Evolutionary conservation across 2,888 invertebrate species (phyloP).

Genomic region (Zhuqinia jingwanae): DNA sequence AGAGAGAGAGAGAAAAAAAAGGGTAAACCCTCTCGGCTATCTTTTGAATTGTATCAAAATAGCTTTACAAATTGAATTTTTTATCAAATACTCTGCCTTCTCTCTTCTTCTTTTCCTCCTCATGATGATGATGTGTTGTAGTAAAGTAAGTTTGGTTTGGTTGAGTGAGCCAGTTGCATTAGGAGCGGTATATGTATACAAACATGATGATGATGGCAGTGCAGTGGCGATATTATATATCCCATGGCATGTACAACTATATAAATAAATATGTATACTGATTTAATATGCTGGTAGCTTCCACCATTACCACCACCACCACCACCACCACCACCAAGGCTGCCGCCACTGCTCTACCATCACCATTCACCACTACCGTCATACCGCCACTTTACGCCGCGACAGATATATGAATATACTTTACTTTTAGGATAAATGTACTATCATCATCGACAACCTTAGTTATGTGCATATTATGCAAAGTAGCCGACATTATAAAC

Average conservation of each 20-base stretch:
- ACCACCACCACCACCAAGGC: background rate
- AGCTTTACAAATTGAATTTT: slow-evolving; percentile 74
- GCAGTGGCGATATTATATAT: no score
- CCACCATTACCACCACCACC: slow-evolving; percentile 7
- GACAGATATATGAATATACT: background rate
- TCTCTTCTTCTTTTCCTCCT: no score
- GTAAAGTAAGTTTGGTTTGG: background rate
- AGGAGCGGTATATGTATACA: background rate
- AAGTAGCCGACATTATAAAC: slow-evolving; percentile 20
- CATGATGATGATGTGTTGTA: slow-evolving; percentile 14
- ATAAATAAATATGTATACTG: background rate
- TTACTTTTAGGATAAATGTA: background rate
- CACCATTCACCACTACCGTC: background rate
- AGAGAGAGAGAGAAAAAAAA: slow-evolving; percentile 8
- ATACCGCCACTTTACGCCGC: background rate
- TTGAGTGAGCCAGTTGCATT: slow-evolving; percentile 12
- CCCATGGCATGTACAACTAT: background rate
- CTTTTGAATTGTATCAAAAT: slow-evolving; percentile 71
- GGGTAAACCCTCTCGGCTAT: slow-evolving; percentile 67
- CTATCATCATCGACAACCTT: slow-evolving; percentile 3
- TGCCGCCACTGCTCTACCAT: slow-evolving; percentile 1
- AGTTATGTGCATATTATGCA: slow-evolving; percentile 13
- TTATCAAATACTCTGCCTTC: slow-evolving; percentile 63
- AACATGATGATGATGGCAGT: no score
- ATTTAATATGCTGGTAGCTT: background rate